Evolutionary conservation across 30 jellyfish, hydroid and myxozoan genomes (phyloP).

Genomic region (Haliclystus octoradiatus): DNA sequence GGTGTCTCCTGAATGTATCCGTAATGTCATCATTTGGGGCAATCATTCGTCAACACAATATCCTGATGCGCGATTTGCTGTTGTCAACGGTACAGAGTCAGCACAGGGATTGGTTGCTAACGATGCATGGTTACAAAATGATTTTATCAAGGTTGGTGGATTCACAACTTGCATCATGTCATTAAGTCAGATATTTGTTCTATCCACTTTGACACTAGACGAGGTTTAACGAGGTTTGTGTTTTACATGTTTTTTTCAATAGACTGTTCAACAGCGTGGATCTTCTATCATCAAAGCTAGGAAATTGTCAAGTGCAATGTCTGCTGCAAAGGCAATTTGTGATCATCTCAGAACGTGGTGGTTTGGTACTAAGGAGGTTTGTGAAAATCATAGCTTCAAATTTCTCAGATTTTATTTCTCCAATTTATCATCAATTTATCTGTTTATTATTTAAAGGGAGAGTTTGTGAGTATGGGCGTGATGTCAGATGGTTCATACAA

Average conservation of each 20-base stretch:
- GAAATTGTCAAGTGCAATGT: conserved; percentile 98
- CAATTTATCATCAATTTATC: too few relatives aligned
- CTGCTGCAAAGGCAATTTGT: conserved; percentile 98
- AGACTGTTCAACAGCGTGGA: conserved; percentile 91
- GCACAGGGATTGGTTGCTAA: conserved; percentile 3
- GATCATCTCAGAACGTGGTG: conserved; percentile 97
- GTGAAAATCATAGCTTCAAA: not conserved
- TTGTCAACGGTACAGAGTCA: conserved; percentile 48
- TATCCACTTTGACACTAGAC: not conserved
- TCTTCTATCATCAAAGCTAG: conserved; percentile 97
- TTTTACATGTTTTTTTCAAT: not conserved
- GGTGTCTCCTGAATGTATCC: conserved; percentile 56
- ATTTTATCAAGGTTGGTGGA: conserved; percentile 60
- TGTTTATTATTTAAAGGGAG: too few relatives aligned
- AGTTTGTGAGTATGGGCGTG: conserved; percentile 88
- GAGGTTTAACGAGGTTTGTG: not conserved
- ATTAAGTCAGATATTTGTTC: not conserved
- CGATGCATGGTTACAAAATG: conserved; percentile 96
- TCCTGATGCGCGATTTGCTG: conserved; percentile 97
- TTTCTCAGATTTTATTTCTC: too few relatives aligned
- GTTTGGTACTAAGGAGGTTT: conserved; percentile 89
- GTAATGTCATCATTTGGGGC: conserved; percentile 96
- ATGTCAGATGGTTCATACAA: conserved; percentile 94
- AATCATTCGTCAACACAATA: conserved; percentile 96
- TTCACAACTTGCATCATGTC: not conserved